These are phyloP conservation scores for Nibea coibor DNA, from an alignment of 2,113 vertebrate species.

Conservation along the genomic window DNA sequence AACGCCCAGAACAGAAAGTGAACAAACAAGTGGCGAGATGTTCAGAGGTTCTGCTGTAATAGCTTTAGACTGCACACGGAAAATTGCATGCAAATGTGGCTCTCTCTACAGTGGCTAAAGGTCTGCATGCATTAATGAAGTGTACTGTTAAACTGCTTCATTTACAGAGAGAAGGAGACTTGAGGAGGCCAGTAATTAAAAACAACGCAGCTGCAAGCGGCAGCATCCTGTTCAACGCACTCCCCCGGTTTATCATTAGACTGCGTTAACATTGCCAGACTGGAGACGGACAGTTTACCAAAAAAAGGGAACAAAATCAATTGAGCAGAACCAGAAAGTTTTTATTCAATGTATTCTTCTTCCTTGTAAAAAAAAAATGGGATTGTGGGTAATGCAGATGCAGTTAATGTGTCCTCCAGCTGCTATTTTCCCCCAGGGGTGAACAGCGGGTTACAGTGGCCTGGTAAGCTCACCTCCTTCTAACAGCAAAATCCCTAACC, in stretches of 20 bases:
- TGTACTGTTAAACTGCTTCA: constrained; percentile 31
- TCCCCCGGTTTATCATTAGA: background rate
- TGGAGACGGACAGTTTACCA: background rate
- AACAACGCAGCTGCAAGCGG: background rate
- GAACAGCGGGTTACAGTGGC: background rate
- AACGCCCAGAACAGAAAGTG: background rate
- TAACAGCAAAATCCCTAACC: background rate
- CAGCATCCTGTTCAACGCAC: background rate
- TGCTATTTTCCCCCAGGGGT: background rate
- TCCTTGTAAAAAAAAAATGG: background rate
- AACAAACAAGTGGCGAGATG: background rate
- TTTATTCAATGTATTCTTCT: background rate
- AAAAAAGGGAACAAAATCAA: background rate
- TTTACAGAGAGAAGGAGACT: background rate
- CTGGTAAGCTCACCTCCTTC: too few relatives aligned
- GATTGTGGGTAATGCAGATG: background rate
- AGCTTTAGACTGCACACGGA: constrained; percentile 29
- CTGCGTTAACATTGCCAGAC: background rate
- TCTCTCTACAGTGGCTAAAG: constrained; percentile 19
- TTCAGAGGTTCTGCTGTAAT: constrained; percentile 13
- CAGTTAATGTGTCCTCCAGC: background rate
- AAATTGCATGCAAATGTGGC: constrained; percentile 48
- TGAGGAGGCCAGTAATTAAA: background rate
- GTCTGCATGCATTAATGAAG: constrained; percentile 32
- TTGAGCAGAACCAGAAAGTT: background rate